Base-by-base conservation (phyloP, 2,888 invertebrate genomes). In the Coenonympha glycerion region DNA sequence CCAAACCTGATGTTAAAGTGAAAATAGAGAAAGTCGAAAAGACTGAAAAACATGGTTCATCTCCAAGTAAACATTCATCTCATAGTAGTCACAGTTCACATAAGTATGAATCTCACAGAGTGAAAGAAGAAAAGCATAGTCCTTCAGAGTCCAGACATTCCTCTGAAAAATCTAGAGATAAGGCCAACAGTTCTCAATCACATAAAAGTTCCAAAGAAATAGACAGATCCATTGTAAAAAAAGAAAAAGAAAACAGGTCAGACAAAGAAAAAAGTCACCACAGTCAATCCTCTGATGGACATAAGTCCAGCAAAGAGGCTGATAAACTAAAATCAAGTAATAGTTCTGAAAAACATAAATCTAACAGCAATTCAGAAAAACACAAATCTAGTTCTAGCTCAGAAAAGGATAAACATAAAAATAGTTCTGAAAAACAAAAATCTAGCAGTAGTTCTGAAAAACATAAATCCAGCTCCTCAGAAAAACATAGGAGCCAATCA, bases 151-250 rank as follows among this genome's bases (percentile, higher is more conserved):
- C n/a, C 19, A 72, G 56, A 56, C 64, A 63, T 54, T 64, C 67
- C 26, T 63, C 69, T 16, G 76, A 76, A 16, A 71, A 71, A 61
- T 61, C 68, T 30, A 73, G 70, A 60, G 74, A 79, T 44, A 76
- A 71, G 62, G 68, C 69, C 50, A 64, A 69, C 24, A 73, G 60
- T 61, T 73, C 75, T 16, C 63, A 74, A 19, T 74, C 68, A 64
- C 66, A 73, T 40, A 77, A 68, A 60, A 58, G 50, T 47, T 57
- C 56, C 11, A 49, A 48, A 31, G 54, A 57, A 26, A 36, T 13
- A 30, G 51, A 55, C 4, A 47, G 46, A 13, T 21, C 31, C 47
- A n/a, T 21, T 24, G 54, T 52, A 16, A 60, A 54, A 21, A 57
- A 50, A 47, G 56, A 60, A n/a, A 57, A 49, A 49, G 58, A 55